Conservation (phyloP, 1,140 invertebrate genomes). For the Macrobrachium rosenbergii region DNA sequence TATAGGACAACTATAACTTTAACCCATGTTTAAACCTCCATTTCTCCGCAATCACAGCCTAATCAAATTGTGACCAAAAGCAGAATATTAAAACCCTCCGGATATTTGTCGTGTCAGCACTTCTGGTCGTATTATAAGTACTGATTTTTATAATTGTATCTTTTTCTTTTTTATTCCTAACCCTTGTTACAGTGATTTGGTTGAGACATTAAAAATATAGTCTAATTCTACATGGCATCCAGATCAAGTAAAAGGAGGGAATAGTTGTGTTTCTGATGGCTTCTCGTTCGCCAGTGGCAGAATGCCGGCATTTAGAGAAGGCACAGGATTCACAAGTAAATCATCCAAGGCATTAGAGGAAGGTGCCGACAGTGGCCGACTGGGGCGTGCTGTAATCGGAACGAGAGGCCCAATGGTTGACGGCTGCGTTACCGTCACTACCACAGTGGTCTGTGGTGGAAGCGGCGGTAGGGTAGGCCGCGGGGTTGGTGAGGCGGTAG, state of each 20-base stretch:
- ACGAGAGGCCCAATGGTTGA: not conserved
- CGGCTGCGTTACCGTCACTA: not conserved
- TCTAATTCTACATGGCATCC: not conserved
- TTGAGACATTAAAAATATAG: too few relatives aligned
- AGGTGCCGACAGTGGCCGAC: not conserved
- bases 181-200: too few relatives aligned
- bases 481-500: not conserved
- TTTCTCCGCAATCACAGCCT: too few relatives aligned
- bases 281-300: constrained; percentile 61
- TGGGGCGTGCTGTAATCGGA: not conserved
- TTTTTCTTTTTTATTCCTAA: too few relatives aligned
- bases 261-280: constrained; percentile 49
- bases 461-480: not conserved
- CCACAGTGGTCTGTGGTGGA: not conserved
- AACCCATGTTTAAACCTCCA: too few relatives aligned
- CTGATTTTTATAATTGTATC: too few relatives aligned
- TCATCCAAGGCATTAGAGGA: constrained; percentile 55
- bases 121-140: too few relatives aligned
- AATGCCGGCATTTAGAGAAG: constrained; percentile 61
- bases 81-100: too few relatives aligned
- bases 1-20: too few relatives aligned
- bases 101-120: too few relatives aligned
- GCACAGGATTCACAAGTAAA: constrained; percentile 58
- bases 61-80: too few relatives aligned
- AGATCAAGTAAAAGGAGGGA: constrained; percentile 53